Percentiles rank a stretch among this genome's conserved stretches.
Evolutionary conservation across 92 coral and sea anemone species (phyloP).

Genomic region (Zoanthus solanderi): DNA sequence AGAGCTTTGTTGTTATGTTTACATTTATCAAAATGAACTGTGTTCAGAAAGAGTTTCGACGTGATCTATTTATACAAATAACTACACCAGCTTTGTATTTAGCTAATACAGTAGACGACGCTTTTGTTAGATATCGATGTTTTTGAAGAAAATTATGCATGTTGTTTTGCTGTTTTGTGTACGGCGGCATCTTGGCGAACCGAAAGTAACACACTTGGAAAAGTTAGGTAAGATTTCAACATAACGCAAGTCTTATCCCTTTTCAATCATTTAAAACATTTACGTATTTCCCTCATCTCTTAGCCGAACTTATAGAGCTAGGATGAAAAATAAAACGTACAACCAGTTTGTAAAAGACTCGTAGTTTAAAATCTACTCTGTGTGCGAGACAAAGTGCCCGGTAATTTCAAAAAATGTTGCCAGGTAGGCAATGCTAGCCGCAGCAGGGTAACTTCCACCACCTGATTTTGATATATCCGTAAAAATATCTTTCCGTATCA

Average conservation of each 20-base stretch:
- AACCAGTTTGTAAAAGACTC: not conserved
- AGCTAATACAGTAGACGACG: not conserved
- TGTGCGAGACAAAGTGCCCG: not conserved
- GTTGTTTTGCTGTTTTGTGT: not conserved
- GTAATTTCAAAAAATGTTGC: not conserved
- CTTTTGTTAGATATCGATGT: not conserved
- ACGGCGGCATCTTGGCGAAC: conserved; percentile 4
- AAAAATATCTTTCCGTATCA: not conserved
- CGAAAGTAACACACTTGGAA: not conserved
- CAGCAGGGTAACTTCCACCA: too few species aligned
- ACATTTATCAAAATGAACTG: conserved; percentile 11
- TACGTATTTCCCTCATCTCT: not conserved
- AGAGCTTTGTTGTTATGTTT: conserved; percentile 16
- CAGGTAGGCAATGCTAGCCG: not conserved
- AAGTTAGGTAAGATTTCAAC: not conserved
- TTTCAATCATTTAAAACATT: not conserved
- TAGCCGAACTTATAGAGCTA: not conserved
- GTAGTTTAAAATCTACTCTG: not conserved
- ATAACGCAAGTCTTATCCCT: not conserved
- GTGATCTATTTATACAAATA: not conserved
- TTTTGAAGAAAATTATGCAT: not conserved
- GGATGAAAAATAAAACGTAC: too few species aligned
- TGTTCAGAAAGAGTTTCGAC: not conserved
- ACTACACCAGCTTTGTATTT: not conserved
- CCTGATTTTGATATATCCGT: not conserved